Evolutionary conservation across 1,140 invertebrate genomes (phyloP), one percentile per base, ranked within the genome.

Genomic region (Calycopis cecrops): DNA sequence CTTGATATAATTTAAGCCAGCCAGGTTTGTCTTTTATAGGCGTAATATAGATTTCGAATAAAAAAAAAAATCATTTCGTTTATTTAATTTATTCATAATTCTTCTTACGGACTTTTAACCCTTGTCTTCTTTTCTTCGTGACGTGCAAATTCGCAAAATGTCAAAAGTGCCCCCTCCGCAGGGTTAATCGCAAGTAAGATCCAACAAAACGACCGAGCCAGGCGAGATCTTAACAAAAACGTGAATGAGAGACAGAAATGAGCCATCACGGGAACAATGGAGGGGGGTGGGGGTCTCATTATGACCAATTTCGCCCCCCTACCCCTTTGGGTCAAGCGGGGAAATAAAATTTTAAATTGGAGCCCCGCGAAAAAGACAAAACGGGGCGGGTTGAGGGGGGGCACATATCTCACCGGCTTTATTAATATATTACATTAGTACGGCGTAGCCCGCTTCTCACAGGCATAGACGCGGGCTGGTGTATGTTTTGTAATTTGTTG

Each of bases 291-390:
- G 77, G 58, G 70, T 71, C 79, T 81, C 75, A 85, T 85, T 83
- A 85, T 85, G 82, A 83, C 75, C 56, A n/a, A n/a, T n/a, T n/a
- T n/a, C n/a, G n/a, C 59, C 64, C 55, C 60, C 60, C 65, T 47
- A 58, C 64, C 63, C 67, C 71, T 72, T 69, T 69, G 70, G 81
- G 81, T 82, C 77, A 82, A 85, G 77, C 78, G 76, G 68, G 67
- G 76, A 75, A 78, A 82, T 82, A 79, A 85, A 85, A 81, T 81
- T 83, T 82, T 83, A 79, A 85, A 85, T 81, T 81, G 73, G 75
- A 77, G 76, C 69, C 73, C n/a, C 14, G 72, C 76, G 76, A 79
- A 84, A 80, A 79, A 81, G 79, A 83, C 78, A 80, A 81, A 85
- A 81, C 72, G 68, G 65, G 61, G 66, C 65, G 52, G 65, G 37